Base-by-base conservation (phyloP, 2,797 vertebrate species). In the Allobates femoralis region DNA sequence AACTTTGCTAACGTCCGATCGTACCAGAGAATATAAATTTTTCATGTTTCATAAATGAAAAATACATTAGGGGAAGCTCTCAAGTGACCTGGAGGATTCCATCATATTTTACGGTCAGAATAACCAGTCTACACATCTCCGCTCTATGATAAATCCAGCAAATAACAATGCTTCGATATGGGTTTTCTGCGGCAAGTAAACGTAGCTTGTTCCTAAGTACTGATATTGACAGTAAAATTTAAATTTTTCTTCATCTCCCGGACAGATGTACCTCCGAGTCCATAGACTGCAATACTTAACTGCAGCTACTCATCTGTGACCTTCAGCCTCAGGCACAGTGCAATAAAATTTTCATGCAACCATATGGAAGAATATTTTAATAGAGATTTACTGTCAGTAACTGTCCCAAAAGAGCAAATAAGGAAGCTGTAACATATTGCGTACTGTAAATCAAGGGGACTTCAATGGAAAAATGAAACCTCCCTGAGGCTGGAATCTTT, bases 301-400 rank as follows among this genome's bases (percentile, higher is more conserved):
- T 96, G 94, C 94, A 94, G 93, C 94, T 96, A 95, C 95, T 96
- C 95, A 96, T 94, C 93, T 94, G 94, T 95, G 94, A 95, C 95
- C 94, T 96, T 96, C 94, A 95, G 96, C 97, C 96, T 93, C 94
- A 89, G 96, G 96, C 96, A 94, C 93, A 94, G 92, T 93, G 95
- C 96, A 96, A 97, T 97, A 95, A 97, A 96, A 97, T 97, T 96
- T 97, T 96, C 96, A 97, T 97, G 96, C 95, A 96, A 96, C 96
- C 96, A 97, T 97, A 97, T 97, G 96, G 96, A 97, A 95, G 95
- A 96, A 95, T 96, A 96, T 96, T 95, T 96, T 96, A 96, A 96
- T 96, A 95, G 96, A 97, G 97, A 97, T 97, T 97, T 97, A 98
- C 96, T 96, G 96, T 96, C 95, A 94, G 95, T 94, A 93, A 94